Conservation (phyloP, 2,797 vertebrate species). For the Loriculus beryllinus region DNA sequence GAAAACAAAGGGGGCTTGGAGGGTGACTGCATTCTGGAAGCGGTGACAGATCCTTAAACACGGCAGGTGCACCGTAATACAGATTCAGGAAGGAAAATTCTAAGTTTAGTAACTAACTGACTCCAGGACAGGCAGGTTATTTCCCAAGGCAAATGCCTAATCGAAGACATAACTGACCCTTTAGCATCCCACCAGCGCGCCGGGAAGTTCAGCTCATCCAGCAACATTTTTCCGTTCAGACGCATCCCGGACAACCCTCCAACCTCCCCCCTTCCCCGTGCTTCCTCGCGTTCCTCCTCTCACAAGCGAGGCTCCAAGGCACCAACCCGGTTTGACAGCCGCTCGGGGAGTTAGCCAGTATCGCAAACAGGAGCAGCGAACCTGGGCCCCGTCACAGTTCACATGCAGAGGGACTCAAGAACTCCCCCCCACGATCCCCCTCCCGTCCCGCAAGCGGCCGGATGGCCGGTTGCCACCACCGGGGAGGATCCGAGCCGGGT, state of each 20-base stretch:
- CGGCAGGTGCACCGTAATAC: constrained; percentile 57
- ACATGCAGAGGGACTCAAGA: background rate
- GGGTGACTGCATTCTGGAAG: background rate
- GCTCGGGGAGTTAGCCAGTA: background rate
- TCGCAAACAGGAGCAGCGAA: background rate
- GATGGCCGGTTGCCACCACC: background rate
- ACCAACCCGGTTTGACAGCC: background rate
- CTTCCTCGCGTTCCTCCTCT: background rate
- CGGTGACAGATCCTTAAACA: background rate
- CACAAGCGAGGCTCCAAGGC: background rate
- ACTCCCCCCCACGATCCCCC: background rate
- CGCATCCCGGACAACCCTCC: background rate
- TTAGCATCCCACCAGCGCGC: background rate
- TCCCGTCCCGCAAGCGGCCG: background rate
- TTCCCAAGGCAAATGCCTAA: background rate
- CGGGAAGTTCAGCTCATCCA: constrained; percentile 16
- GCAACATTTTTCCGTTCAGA: background rate
- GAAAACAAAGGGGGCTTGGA: background rate
- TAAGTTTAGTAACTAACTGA: background rate
- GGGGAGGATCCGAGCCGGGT: background rate
- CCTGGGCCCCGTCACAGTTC: too few relatives aligned
- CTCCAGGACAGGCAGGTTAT: background rate
- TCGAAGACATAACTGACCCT: background rate
- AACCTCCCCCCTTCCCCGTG: background rate
- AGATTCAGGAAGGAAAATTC: background rate